phyloP scores from a whole-genome alignment of 2,113 vertebrate genomes.

The Isichthys henryi region DNA sequence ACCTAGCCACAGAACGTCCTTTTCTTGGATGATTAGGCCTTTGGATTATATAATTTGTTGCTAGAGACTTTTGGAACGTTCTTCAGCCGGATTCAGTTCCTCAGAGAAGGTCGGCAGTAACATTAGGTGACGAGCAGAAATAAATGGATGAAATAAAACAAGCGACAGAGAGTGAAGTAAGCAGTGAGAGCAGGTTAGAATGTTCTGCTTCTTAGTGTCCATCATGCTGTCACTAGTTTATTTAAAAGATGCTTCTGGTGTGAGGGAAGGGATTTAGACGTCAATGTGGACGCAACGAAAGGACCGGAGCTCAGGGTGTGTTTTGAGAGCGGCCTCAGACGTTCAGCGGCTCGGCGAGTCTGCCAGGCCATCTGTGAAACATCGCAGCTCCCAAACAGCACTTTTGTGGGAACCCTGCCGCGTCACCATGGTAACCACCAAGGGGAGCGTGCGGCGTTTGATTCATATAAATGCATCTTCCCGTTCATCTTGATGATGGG shows the following conservation, averaged over 20 bases:
- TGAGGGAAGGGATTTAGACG: background rate
- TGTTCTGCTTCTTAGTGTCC: background rate
- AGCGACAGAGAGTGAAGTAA: no score
- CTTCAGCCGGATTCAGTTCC: constrained; percentile 22
- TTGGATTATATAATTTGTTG: constrained; percentile 37
- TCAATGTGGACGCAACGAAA: background rate
- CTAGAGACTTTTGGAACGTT: constrained; percentile 25
- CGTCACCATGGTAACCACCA: background rate
- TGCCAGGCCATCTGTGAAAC: background rate
- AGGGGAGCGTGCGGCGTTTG: background rate
- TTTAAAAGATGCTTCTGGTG: background rate
- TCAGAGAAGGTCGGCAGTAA: background rate
- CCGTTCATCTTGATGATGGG: background rate
- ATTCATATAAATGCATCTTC: background rate
- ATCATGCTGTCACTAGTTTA: background rate
- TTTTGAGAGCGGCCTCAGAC: background rate
- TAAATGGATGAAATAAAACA: background rate
- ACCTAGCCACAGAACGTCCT: constrained; percentile 21
- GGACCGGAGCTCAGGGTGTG: background rate
- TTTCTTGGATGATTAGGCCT: constrained; percentile 30
- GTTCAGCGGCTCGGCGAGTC: background rate
- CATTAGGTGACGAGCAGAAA: background rate
- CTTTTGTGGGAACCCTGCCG: background rate
- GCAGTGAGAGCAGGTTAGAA: background rate
- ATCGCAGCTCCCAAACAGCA: background rate